These are phyloP conservation scores for Agonopterix heracliana DNA, from an alignment of 2,888 invertebrate species.

Conservation along the genomic window DNA sequence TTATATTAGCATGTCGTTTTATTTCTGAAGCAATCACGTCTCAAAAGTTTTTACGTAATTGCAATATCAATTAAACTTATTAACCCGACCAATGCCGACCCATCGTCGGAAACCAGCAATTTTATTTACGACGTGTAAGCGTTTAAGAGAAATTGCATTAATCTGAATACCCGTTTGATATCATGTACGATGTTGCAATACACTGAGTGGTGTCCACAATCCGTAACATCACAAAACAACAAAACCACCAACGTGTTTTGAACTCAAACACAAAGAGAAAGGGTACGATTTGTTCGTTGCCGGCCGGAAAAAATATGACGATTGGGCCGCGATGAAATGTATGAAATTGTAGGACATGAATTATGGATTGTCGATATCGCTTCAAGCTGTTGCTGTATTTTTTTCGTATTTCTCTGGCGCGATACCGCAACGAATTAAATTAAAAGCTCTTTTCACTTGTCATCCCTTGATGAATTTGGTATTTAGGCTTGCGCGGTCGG, in stretches of 20 bases:
- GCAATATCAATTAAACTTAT: constrained; percentile 59
- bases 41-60: neutral
- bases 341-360: constrained; percentile 76
- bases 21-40: too few relatives aligned
- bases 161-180: constrained; percentile 75
- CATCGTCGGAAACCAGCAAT: constrained; percentile 62
- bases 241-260: constrained; percentile 26
- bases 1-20: too few relatives aligned
- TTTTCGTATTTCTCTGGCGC: constrained; percentile 66
- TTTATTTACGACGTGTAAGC: constrained; percentile 76
- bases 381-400: constrained; percentile 74
- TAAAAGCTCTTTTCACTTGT: constrained; percentile 77
- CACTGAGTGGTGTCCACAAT: constrained; percentile 43
- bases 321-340: constrained; percentile 44
- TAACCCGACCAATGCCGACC: constrained; percentile 41
- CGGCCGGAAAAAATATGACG: constrained; percentile 32
- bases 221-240: constrained; percentile 34
- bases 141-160: constrained; percentile 76
- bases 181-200: constrained; percentile 73
- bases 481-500: constrained; percentile 48
- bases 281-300: constrained; percentile 41
- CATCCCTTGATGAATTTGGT: constrained; percentile 72
- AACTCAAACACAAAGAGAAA: constrained; percentile 33
- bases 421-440: constrained; percentile 76
- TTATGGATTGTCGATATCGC: constrained; percentile 77